Evolutionary conservation across 1,140 invertebrate genomes (phyloP).

Genomic region (Cataglyphis hispanica): DNA sequence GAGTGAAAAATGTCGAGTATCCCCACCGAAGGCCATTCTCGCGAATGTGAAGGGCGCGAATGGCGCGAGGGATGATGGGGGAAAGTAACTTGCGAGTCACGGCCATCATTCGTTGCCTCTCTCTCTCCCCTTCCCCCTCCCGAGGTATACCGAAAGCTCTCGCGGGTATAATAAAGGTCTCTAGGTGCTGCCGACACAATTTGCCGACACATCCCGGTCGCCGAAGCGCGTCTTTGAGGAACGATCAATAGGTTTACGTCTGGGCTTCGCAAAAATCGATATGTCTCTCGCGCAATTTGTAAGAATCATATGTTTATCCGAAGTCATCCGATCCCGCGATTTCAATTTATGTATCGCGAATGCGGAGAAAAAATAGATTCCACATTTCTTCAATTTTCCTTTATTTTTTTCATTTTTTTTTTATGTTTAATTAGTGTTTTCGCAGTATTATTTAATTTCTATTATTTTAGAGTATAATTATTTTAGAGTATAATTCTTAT

Average conservation of each 20-base stretch:
- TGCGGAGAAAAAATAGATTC: not conserved
- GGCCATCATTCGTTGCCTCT: slow-evolving; percentile 39
- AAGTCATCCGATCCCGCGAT: not conserved
- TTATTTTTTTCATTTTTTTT: no score
- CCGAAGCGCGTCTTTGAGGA: slow-evolving; percentile 2
- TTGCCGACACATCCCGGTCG: slow-evolving; percentile 2
- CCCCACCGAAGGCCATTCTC: slow-evolving; percentile 49
- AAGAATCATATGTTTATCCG: slow-evolving; percentile 8
- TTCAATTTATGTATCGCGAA: not conserved
- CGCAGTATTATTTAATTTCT: no score
- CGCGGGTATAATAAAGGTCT: slow-evolving; percentile 61
- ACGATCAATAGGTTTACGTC: slow-evolving; percentile 43
- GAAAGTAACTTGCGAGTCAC: slow-evolving; percentile 54
- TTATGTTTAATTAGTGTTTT: no score
- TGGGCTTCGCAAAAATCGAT: slow-evolving; percentile 37
- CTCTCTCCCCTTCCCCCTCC: not conserved
- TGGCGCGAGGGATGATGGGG: slow-evolving; percentile 33
- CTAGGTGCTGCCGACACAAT: slow-evolving; percentile 48
- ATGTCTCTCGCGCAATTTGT: not conserved
- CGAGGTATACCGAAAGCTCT: slow-evolving; percentile 44
- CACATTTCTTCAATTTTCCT: not conserved
- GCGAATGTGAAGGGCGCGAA: slow-evolving; percentile 44
- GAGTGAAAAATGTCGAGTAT: slow-evolving; percentile 56
- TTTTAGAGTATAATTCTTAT: no score
- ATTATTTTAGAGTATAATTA: no score